These are phyloP conservation scores for Phragmatobia fuliginosa DNA, from an alignment of 2,888 invertebrate genomes.

Conservation along the genomic window DNA sequence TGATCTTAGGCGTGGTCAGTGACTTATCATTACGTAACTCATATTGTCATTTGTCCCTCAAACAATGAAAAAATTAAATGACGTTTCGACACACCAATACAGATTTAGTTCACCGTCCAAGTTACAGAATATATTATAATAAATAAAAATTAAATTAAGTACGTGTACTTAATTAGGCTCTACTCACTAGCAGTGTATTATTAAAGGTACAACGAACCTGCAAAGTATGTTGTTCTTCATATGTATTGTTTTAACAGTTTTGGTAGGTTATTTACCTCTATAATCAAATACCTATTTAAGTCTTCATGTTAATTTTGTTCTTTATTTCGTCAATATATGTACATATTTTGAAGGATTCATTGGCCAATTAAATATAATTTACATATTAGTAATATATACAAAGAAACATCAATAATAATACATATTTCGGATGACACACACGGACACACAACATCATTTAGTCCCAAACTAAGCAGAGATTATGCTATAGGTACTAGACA, in stretches of 20 bases:
- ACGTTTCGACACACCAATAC: not conserved
- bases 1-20: not conserved
- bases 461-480: too few relatives aligned
- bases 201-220: constrained; percentile 66
- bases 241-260: constrained; percentile 48
- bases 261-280: constrained; percentile 53
- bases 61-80: not conserved
- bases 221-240: constrained; percentile 63
- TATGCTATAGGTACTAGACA: too few relatives aligned
- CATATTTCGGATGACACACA: too few relatives aligned
- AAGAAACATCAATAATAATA: not conserved
- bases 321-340: constrained; percentile 14
- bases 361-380: constrained; percentile 9
- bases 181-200: constrained; percentile 47
- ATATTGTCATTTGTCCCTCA: not conserved
- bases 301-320: constrained; percentile 24
- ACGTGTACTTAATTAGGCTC: constrained; percentile 15
- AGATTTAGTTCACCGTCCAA: not conserved
- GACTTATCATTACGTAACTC: too few relatives aligned
- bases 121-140: constrained; percentile 3
- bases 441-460: too few relatives aligned
- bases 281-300: constrained; percentile 31
- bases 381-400: constrained; percentile 6
- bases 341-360: not conserved
- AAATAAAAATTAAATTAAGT: constrained; percentile 13